A percentile compares a stretch with the other conserved stretches of the same genome.
Evolutionary conservation across 2,888 invertebrate species (phyloP).

Genomic region (Cephus spinipes): DNA sequence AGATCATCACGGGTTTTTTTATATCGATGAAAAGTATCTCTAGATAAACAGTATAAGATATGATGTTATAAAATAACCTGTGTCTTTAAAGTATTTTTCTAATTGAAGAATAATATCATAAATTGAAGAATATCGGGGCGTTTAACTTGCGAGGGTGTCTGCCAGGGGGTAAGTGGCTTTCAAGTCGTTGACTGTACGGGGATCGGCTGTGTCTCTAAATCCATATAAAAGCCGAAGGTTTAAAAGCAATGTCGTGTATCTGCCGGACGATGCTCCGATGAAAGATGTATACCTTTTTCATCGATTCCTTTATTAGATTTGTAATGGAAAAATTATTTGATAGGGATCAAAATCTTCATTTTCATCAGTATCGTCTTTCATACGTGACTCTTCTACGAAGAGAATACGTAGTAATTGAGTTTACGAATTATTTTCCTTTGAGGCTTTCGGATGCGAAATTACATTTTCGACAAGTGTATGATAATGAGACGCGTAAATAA

Average conservation of each 20-base stretch:
- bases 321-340: not conserved
- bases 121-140: not conserved
- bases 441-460: too few species aligned
- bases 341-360: not conserved
- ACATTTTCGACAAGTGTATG: not conserved
- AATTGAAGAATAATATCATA: not conserved
- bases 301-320: not conserved
- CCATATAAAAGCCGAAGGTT: constrained; percentile 1
- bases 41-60: not conserved
- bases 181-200: not conserved
- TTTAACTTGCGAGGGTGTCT: not conserved
- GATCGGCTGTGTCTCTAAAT: constrained; percentile 1
- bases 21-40: not conserved
- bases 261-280: not conserved
- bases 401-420: not conserved
- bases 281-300: not conserved
- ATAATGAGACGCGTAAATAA: not conserved
- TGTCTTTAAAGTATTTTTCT: not conserved
- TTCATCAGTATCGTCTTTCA: not conserved
- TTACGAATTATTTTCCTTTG: not conserved
- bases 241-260: constrained; percentile 14
- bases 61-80: not conserved
- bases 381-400: not conserved
- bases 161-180: constrained; percentile 6
- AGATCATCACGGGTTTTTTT: not conserved